A percentile compares a stretch with the other conserved stretches of the same genome.
Conservation (phyloP, 2,113 vertebrate genomes). For the Craseonycteris thonglongyai region DNA sequence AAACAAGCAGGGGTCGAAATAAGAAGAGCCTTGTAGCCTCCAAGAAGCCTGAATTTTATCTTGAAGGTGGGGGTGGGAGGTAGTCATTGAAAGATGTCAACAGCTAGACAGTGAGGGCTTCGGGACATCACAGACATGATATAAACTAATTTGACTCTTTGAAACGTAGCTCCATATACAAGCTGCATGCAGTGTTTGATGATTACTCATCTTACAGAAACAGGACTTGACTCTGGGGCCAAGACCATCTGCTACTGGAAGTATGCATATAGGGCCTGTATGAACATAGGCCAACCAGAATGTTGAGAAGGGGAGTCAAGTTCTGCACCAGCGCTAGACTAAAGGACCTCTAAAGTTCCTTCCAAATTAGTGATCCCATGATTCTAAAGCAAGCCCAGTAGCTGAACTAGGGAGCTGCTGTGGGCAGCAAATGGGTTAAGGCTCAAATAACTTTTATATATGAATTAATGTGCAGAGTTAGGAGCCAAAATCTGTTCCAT, state of each 20-base stretch:
- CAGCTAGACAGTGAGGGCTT: not conserved
- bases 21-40: not conserved
- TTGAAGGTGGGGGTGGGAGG: not conserved
- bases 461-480: constrained; percentile 81
- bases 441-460: constrained; percentile 82
- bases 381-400: constrained; percentile 50
- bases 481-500: constrained; percentile 85
- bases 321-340: not conserved
- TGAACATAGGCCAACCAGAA: not conserved
- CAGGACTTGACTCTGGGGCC: not conserved
- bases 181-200: not conserved
- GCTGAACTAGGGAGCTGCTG: constrained; percentile 61
- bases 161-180: not conserved
- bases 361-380: not conserved
- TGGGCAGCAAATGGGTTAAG: constrained; percentile 78
- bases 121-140: not conserved
- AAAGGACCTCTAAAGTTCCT: not conserved
- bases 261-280: not conserved
- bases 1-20: not conserved
- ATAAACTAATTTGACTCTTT: not conserved
- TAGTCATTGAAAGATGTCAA: not conserved
- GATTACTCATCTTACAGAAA: not conserved
- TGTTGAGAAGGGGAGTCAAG: not conserved
- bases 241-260: not conserved
- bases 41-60: not conserved